Evolutionary conservation across 2,888 invertebrate genomes (phyloP), one percentile per base, ranked within the genome.

Genomic region (Emmelina monodactyla): DNA sequence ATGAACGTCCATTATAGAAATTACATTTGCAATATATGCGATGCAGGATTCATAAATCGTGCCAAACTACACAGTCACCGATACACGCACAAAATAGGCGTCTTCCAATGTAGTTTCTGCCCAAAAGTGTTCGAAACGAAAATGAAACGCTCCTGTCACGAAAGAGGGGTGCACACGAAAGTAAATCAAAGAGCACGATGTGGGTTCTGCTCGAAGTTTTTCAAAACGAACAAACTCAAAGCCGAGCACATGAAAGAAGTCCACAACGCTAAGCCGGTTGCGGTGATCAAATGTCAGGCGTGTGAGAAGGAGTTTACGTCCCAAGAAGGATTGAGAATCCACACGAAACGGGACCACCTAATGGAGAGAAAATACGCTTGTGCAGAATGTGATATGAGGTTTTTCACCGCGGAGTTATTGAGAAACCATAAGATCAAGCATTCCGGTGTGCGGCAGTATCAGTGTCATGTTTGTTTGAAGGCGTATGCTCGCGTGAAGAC

Each of bases 381-480:
- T 22, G 37, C 37, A 1, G 37, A 55, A 3, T 68, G 68, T 28
- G 47, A 59, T 9, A 63, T 56, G 57, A 47, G 51, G 29, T 68
- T 66, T 31, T 64, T 59, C 31, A 48, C 56, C 2, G 58, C 58
- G n/a, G 45, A 47, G 28, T 43, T 46, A 6, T 37, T 70, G 12
- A 51, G 52, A n/a, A 57, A 63, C 32, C 66, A 70, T 35, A 58
- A 56, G 57, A 49, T 61, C 0, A 57, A 59, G 2, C 70, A 71
- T 16, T 60, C 65, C 0, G 63, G 61, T 0, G 40, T 55, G 0
- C 55, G 57, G 19, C 54, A 62, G 5, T 65, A 60, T 12, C 50
- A 53, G 11, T 71, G 70, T 33, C 56, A 60, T 2, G 48, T 63
- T 0, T 70, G 70, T 35, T 41, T 46, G 3, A 61, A 60, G 19